phyloP scores from a whole-genome alignment of 2,888 invertebrate species.

The Dolichopus griseipennis region DNA sequence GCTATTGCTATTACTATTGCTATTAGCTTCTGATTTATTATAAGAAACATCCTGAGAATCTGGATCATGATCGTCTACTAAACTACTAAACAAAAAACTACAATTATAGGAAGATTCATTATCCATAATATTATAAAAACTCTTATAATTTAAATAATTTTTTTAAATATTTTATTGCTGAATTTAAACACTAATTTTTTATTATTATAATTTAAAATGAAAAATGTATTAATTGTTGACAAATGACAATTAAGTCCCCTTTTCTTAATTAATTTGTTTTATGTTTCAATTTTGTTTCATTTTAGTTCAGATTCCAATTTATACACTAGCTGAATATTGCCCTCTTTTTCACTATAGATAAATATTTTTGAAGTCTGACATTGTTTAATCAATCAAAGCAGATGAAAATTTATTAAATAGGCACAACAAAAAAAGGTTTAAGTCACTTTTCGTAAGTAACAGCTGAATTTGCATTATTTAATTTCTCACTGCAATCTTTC shows the following conservation, averaged over 20 bases:
- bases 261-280: background rate
- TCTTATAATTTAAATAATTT: background rate
- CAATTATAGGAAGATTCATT: constrained; percentile 4
- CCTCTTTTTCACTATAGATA: too few species aligned
- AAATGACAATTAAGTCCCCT: background rate
- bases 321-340: too few species aligned
- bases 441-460: too few species aligned
- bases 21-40: background rate
- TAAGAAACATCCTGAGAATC: background rate
- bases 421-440: too few species aligned
- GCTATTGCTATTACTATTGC: background rate
- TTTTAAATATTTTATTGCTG: background rate
- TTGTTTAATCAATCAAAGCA: too few species aligned
- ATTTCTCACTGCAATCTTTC: too few species aligned
- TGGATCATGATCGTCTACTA: constrained; percentile 6
- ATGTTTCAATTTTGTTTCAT: background rate
- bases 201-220: background rate
- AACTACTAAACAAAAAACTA: constrained; percentile 6
- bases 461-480: too few species aligned
- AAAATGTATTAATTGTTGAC: constrained; percentile 1
- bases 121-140: constrained; percentile 5
- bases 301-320: too few species aligned
- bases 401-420: too few species aligned
- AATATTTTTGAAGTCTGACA: too few species aligned
- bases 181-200: background rate